These are phyloP conservation scores for Exocentrus adspersus DNA, from an alignment of 2,888 invertebrate genomes.

Conservation along the genomic window DNA sequence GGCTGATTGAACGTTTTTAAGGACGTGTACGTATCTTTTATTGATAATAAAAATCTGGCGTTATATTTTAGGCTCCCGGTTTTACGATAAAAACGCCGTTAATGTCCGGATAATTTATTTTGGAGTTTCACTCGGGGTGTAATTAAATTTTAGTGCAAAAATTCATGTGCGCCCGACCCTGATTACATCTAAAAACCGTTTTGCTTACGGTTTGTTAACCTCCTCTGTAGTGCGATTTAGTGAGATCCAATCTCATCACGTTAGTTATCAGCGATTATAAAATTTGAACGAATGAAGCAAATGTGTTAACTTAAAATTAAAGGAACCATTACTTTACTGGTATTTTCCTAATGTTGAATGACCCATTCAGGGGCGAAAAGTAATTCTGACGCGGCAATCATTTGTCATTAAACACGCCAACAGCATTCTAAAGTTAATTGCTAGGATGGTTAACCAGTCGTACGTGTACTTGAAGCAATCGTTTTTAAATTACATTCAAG, in stretches of 20 bases:
- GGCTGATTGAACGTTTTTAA: background rate
- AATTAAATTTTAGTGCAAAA: constrained; percentile 33
- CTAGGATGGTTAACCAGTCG: constrained; percentile 12
- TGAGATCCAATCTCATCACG: too few species aligned
- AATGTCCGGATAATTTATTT: constrained; percentile 19
- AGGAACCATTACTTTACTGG: constrained; percentile 34
- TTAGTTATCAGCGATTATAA: too few species aligned
- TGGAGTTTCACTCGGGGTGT: constrained; percentile 18
- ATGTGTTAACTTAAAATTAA: background rate
- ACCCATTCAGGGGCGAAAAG: constrained; percentile 50
- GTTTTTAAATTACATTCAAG: constrained; percentile 18
- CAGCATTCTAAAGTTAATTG: constrained; percentile 46
- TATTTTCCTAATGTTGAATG: constrained; percentile 42
- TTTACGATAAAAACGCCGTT: constrained; percentile 24
- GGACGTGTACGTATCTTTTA: constrained; percentile 1
- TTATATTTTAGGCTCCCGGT: constrained; percentile 20
- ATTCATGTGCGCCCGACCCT: constrained; percentile 22
- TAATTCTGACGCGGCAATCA: constrained; percentile 50
- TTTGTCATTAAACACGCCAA: constrained; percentile 54
- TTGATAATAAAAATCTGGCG: constrained; percentile 8
- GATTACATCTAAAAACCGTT: constrained; percentile 27
- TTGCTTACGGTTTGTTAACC: constrained; percentile 18
- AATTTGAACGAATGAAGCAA: too few species aligned
- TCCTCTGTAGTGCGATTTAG: background rate
- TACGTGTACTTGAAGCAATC: constrained; percentile 26